Percentiles rank a stretch among this genome's conserved stretches.
Evolutionary conservation across 2,888 invertebrate genomes (phyloP).

Genomic region (Harpalus rubripes): DNA sequence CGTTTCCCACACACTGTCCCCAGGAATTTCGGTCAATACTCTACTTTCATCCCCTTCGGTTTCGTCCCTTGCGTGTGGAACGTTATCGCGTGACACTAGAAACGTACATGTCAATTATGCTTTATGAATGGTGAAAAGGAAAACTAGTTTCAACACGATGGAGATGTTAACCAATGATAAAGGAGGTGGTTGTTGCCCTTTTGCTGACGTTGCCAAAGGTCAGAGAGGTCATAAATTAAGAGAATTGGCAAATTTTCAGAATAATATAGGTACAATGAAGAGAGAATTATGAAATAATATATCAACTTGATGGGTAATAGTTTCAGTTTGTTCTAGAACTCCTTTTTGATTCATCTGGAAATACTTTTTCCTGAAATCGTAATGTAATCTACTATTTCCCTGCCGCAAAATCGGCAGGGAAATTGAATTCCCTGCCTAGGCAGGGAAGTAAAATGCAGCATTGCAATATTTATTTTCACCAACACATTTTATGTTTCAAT

Average conservation of each 20-base stretch:
- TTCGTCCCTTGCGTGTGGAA: neutral
- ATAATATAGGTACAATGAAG: neutral
- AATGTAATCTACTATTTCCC: no score
- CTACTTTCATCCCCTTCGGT: neutral
- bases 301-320: neutral
- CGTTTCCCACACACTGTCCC: neutral
- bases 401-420: no score
- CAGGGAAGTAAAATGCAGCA: no score
- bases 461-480: no score
- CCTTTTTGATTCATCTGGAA: neutral
- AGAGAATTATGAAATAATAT: neutral
- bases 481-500: no score
- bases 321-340: neutral
- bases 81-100: neutral
- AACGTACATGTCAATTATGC: neutral
- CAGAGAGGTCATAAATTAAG: neutral
- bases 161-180: constrained; percentile 6
- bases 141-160: neutral
- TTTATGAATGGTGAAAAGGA: neutral
- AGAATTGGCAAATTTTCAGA: neutral
- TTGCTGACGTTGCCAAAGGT: neutral
- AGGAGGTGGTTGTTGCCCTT: neutral
- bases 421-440: no score
- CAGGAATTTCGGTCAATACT: neutral
- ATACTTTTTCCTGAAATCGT: no score